These are phyloP conservation scores for Theocolax elegans DNA, from an alignment of 1,140 invertebrate genomes.

Conservation along the genomic window DNA sequence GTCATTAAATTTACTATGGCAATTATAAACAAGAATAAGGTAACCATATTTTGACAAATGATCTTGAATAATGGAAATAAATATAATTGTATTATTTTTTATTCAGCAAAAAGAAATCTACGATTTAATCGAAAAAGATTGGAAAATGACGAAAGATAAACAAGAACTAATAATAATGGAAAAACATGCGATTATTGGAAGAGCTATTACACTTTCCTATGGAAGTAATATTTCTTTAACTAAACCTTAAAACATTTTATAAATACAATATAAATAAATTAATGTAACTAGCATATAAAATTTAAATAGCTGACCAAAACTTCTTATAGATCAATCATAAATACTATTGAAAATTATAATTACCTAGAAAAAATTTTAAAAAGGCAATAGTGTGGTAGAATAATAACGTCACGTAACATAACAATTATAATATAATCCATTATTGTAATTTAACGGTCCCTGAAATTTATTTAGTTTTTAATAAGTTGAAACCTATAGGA, in stretches of 20 bases:
- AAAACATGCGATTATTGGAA: background rate
- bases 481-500: too few relatives aligned
- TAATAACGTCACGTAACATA: too few relatives aligned
- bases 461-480: too few relatives aligned
- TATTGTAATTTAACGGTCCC: too few relatives aligned
- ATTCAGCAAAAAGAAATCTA: constrained; percentile 15
- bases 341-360: too few relatives aligned
- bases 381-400: too few relatives aligned
- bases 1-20: background rate
- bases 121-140: constrained; percentile 4
- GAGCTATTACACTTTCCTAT: background rate
- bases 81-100: background rate
- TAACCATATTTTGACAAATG: background rate
- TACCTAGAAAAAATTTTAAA: too few relatives aligned
- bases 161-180: constrained; percentile 1
- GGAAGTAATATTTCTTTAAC: background rate
- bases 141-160: constrained; percentile 7
- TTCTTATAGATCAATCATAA: too few relatives aligned
- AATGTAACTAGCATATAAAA: too few relatives aligned
- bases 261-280: background rate
- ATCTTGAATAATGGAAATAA: too few relatives aligned
- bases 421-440: too few relatives aligned
- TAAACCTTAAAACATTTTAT: background rate
- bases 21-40: background rate
- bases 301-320: too few relatives aligned